Evolutionary conservation across 1,140 invertebrate genomes (phyloP).

Genomic region (Aphelenchoides fujianensis): DNA sequence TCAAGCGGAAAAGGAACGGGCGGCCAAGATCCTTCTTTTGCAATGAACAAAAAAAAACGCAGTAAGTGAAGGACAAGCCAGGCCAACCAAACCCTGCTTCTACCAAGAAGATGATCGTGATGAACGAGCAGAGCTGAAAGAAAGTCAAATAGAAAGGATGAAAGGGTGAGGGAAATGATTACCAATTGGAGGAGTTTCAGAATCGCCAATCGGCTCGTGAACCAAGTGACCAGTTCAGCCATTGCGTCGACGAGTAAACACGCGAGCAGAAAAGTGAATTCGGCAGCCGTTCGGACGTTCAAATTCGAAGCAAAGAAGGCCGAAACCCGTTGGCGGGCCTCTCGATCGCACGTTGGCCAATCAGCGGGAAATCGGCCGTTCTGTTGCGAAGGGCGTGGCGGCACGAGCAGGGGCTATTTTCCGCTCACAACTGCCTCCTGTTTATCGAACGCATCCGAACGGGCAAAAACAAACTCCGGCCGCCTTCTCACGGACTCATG

Average conservation of each 20-base stretch:
- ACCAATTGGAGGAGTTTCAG: constrained; percentile 41
- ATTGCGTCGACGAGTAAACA: neutral
- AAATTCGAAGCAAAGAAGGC: neutral
- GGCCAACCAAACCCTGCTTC: no score
- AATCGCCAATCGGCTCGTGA: constrained; percentile 36
- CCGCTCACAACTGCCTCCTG: no score
- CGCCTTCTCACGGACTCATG: neutral
- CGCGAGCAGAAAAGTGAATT: neutral
- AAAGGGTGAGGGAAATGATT: constrained; percentile 26
- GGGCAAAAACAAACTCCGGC: neutral
- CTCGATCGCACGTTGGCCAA: neutral
- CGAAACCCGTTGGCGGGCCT: no score
- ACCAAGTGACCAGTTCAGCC: constrained; percentile 19
- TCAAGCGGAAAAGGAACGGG: no score
- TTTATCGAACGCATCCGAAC: neutral
- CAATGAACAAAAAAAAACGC: neutral
- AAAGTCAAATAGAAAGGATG: no score
- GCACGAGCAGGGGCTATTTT: neutral
- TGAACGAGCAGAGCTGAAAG: constrained; percentile 42
- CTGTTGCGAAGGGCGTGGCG: neutral
- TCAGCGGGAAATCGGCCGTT: neutral
- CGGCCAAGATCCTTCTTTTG: neutral
- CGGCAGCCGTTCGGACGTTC: neutral
- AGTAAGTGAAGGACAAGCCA: no score
- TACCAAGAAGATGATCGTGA: constrained; percentile 45